Conservation (phyloP, 2,113 vertebrate genomes). For the Clarias macrocephalus region DNA sequence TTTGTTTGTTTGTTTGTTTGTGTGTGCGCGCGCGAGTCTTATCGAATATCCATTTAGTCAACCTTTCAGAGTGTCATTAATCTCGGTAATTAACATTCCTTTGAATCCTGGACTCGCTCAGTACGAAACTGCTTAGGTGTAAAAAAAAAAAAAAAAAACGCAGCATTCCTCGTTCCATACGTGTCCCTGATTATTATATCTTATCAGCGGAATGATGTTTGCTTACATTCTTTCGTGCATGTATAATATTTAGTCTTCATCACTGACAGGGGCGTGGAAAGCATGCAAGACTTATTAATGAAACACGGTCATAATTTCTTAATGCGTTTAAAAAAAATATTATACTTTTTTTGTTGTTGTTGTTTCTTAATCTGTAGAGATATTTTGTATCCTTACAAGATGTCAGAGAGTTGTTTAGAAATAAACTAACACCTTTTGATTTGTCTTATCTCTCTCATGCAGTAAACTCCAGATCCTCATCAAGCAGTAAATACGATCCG, state of each 20-base stretch:
- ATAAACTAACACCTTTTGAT: constrained; percentile 51
- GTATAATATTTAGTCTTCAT: not conserved
- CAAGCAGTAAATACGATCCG: constrained; percentile 96
- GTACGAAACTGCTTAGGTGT: not conserved
- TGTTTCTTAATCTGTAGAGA: not conserved
- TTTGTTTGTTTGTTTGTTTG: too few species aligned
- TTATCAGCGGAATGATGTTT: constrained; percentile 19
- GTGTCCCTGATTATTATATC: constrained; percentile 17
- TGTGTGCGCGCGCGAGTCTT: not conserved
- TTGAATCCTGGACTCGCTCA: not conserved
- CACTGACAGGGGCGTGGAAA: not conserved
- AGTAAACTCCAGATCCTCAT: constrained; percentile 94
- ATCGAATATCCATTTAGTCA: not conserved
- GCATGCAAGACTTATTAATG: not conserved
- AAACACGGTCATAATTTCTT: not conserved
- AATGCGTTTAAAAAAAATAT: not conserved
- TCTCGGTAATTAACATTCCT: not conserved
- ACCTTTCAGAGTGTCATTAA: not conserved
- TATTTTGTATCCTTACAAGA: constrained; percentile 18
- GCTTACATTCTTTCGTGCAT: not conserved
- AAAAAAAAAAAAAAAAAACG: not conserved
- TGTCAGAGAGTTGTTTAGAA: constrained; percentile 17
- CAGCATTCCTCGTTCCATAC: not conserved
- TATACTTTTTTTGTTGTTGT: not conserved
- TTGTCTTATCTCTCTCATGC: constrained; percentile 55